A percentile compares a stretch with the other conserved stretches of the same genome.
These are phyloP conservation scores for Rhyacophila brunnea DNA, from an alignment of 1,140 invertebrate genomes.

Conservation along the genomic window DNA sequence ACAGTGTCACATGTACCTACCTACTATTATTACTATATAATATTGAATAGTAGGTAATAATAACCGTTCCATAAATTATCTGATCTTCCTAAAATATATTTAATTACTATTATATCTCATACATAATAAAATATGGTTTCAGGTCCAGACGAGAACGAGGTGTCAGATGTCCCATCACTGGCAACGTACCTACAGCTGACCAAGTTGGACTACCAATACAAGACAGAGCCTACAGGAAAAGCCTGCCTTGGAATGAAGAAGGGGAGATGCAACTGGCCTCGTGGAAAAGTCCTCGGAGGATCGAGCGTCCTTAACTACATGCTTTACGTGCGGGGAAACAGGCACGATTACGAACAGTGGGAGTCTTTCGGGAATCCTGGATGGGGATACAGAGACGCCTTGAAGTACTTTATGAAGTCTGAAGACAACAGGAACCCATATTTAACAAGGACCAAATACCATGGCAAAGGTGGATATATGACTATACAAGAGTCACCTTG, in stretches of 20 bases:
- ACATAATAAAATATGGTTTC: conserved; percentile 54
- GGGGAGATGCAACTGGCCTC: conserved; percentile 78
- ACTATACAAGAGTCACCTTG: conserved; percentile 84
- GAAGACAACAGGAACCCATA: conserved; percentile 87
- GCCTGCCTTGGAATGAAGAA: conserved; percentile 77
- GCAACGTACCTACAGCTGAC: conserved; percentile 85
- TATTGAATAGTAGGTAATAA: too few species aligned
- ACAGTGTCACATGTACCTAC: too few species aligned
- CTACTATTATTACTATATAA: too few species aligned
- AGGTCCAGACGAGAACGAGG: conserved; percentile 88
- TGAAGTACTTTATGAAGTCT: conserved; percentile 88
- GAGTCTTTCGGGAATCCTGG: conserved; percentile 79
- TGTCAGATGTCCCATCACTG: conserved; percentile 84
- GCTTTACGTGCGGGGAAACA: conserved; percentile 86
- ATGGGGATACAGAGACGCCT: conserved; percentile 86
- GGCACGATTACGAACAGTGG: conserved; percentile 88
- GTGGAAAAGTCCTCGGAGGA: conserved; percentile 84
- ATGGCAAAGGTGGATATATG: conserved; percentile 71
- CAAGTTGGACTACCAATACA: conserved; percentile 89
- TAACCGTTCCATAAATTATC: too few species aligned
- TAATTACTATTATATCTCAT: too few species aligned
- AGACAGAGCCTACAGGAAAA: conserved; percentile 82
- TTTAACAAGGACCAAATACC: conserved; percentile 68
- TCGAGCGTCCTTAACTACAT: conserved; percentile 93
- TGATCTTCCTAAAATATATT: too few species aligned